A percentile compares a stretch with the other conserved stretches of the same genome.
Evolutionary conservation across 2,113 vertebrate species (phyloP).

Genomic region (Damaliscus lunatus): DNA sequence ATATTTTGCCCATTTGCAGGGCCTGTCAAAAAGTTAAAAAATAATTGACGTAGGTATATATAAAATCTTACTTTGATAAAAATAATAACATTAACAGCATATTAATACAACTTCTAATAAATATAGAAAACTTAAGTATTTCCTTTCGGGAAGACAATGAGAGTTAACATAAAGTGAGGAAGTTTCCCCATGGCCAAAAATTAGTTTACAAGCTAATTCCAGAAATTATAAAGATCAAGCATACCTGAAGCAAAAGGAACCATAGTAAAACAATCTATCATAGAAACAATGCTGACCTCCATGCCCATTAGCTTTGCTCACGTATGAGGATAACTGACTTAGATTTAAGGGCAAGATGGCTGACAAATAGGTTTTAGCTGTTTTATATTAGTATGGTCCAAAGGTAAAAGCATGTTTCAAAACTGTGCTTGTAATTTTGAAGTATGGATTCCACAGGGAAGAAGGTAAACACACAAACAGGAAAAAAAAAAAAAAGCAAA

Average conservation of each 20-base stretch:
- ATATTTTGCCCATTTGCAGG: neutral
- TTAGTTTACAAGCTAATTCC: neutral
- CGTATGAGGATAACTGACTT: neutral
- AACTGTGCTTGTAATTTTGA: slow-evolving; percentile 37
- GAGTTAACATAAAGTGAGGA: neutral
- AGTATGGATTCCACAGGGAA: neutral
- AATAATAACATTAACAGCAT: neutral
- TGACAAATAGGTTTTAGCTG: slow-evolving; percentile 13
- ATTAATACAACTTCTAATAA: neutral
- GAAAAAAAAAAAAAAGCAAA: neutral
- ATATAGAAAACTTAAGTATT: neutral
- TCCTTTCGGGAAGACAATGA: neutral
- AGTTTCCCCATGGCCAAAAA: neutral
- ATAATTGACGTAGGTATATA: neutral
- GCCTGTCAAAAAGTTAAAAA: neutral
- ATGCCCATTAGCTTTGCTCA: neutral
- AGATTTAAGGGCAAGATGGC: neutral
- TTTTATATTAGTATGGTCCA: neutral
- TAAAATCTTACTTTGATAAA: neutral
- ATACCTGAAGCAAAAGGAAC: neutral
- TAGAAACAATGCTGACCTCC: slow-evolving; percentile 18
- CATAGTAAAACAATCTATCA: neutral
- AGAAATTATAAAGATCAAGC: neutral
- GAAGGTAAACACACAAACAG: neutral
- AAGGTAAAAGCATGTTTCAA: slow-evolving; percentile 10